Conservation (phyloP, 2,113 vertebrate species). For the Trachemys scripta region DNA sequence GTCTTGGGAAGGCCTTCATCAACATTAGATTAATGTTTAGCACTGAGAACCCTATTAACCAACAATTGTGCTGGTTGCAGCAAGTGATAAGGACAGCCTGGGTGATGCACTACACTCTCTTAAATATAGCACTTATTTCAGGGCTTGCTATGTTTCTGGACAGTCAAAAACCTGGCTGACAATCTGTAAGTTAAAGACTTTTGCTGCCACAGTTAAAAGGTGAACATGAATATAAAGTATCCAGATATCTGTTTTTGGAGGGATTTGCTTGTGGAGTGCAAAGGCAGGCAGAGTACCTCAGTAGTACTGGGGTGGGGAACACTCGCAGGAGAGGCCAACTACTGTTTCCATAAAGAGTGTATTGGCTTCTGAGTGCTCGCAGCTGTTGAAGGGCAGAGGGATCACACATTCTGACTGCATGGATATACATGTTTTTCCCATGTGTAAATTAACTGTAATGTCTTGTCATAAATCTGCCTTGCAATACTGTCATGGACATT, state of each 20-base stretch:
- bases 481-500: neutral
- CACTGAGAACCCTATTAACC: slow-evolving; percentile 37
- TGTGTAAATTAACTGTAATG: neutral
- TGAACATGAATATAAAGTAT: slow-evolving; percentile 22
- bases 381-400: neutral
- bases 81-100: slow-evolving; percentile 70
- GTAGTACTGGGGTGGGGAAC: neutral
- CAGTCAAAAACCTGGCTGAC: slow-evolving; percentile 55
- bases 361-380: neutral
- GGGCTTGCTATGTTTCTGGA: slow-evolving; percentile 57
- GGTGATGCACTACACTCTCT: neutral
- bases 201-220: neutral
- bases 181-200: slow-evolving; percentile 44
- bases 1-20: slow-evolving; percentile 37
- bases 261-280: neutral
- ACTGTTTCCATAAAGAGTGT: neutral
- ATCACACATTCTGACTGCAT: neutral
- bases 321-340: slow-evolving; percentile 3
- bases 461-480: neutral
- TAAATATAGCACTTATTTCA: slow-evolving; percentile 27
- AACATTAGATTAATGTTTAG: slow-evolving; percentile 72
- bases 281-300: slow-evolving; percentile 2
- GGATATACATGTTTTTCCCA: neutral
- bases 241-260: neutral
- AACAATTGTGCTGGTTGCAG: slow-evolving; percentile 66